Evolutionary conservation across 2,113 vertebrate genomes (phyloP).

Genomic region (Beaufortia kweichowensis): DNA sequence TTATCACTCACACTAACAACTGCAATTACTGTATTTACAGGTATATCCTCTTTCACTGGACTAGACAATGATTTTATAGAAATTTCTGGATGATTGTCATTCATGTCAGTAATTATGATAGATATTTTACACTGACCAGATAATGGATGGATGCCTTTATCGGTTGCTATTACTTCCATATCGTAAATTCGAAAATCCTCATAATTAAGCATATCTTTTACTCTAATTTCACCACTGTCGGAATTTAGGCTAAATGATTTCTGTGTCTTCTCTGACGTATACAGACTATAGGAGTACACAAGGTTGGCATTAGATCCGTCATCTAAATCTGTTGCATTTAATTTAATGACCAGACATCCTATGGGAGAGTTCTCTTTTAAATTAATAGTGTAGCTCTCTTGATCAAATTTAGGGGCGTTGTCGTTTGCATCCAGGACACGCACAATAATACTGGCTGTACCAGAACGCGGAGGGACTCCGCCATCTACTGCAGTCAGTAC

Average conservation of each 20-base stretch:
- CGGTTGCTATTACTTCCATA: conserved; percentile 64
- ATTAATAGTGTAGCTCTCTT: conserved; percentile 48
- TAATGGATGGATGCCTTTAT: conserved; percentile 55
- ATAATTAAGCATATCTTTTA: conserved; percentile 66
- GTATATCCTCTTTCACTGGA: conserved; percentile 48
- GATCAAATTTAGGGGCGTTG: conserved; percentile 59
- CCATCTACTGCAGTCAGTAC: conserved; percentile 71
- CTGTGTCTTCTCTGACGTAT: conserved; percentile 49
- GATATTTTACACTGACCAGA: conserved; percentile 48
- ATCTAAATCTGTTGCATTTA: conserved; percentile 55
- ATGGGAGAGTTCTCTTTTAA: conserved; percentile 53
- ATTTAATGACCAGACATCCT: conserved; percentile 46
- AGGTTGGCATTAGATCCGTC: conserved; percentile 51
- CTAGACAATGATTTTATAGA: conserved; percentile 51
- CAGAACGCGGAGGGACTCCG: conserved; percentile 65
- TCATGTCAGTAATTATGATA: conserved; percentile 45
- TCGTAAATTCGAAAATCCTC: conserved; percentile 65
- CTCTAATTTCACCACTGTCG: conserved; percentile 68
- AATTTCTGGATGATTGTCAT: conserved; percentile 53
- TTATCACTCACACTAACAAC: conserved; percentile 67
- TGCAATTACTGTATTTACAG: conserved; percentile 61
- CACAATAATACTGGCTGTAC: conserved; percentile 62
- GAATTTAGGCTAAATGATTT: conserved; percentile 65
- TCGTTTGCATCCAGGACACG: conserved; percentile 60
- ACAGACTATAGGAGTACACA: conserved; percentile 45